These are phyloP conservation scores for Origma solitaria DNA, from an alignment of 2,113 vertebrate genomes.

Conservation along the genomic window DNA sequence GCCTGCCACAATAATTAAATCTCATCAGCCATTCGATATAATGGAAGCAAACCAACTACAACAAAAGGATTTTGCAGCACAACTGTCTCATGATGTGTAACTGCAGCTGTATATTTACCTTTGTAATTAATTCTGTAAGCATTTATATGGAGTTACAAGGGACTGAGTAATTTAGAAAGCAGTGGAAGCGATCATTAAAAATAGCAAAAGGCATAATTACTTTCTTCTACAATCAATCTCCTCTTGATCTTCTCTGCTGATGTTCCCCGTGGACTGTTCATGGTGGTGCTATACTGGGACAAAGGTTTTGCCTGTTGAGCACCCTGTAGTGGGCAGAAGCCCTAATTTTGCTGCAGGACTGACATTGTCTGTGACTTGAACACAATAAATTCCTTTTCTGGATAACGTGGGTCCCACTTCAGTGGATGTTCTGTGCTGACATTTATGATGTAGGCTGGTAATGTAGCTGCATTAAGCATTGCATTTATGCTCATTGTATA, in stretches of 20 bases:
- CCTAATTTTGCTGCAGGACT: background rate
- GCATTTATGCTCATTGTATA: background rate
- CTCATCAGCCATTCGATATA: background rate
- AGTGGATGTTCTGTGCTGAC: background rate
- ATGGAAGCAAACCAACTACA: background rate
- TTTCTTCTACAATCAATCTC: background rate
- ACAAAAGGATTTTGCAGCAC: background rate
- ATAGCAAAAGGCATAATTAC: background rate
- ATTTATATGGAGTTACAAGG: background rate
- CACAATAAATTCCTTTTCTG: background rate
- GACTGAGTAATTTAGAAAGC: background rate
- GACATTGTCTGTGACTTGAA: background rate
- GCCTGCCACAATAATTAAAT: background rate
- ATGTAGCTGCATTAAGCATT: background rate
- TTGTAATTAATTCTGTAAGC: background rate
- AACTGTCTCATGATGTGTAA: background rate
- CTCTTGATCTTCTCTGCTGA: background rate
- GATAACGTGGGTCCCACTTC: background rate
- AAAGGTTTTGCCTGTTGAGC: background rate
- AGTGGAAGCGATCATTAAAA: background rate
- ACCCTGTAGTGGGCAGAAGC: background rate
- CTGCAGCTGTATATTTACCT: background rate
- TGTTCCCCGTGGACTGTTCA: background rate
- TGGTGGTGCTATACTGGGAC: background rate
- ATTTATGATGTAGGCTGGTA: background rate